phyloP scores from a whole-genome alignment of 1,140 invertebrate species.

The Eueides isabella region DNA sequence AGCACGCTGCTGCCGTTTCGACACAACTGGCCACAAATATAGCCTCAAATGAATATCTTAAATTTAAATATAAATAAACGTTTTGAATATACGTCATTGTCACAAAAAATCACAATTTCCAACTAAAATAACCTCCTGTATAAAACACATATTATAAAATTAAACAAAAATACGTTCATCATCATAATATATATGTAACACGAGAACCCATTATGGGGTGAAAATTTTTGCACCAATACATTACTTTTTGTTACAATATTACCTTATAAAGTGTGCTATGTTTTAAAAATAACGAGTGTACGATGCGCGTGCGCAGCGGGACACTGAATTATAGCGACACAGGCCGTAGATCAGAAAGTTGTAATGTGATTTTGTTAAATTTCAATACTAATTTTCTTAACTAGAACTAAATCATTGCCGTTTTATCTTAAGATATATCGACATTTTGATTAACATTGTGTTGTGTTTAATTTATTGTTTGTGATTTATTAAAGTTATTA shows the following conservation, averaged over 20 bases:
- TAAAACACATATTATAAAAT: neutral
- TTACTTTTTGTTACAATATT: constrained; percentile 58
- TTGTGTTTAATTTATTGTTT: neutral
- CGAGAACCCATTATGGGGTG: neutral
- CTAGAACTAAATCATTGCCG: constrained; percentile 16
- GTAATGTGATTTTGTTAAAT: constrained; percentile 38
- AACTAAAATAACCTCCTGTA: neutral
- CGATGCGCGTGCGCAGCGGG: constrained; percentile 50
- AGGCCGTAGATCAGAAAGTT: constrained; percentile 46
- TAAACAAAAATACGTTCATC: neutral
- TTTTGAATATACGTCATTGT: no score
- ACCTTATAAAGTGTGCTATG: constrained; percentile 55
- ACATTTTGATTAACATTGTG: neutral
- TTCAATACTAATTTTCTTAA: constrained; percentile 32
- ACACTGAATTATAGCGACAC: constrained; percentile 50
- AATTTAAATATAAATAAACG: no score
- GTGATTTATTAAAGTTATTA: neutral
- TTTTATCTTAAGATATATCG: constrained; percentile 5
- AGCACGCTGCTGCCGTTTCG: no score
- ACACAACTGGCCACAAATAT: no score
- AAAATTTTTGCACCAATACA: constrained; percentile 50
- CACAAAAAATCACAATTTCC: no score
- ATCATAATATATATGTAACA: neutral
- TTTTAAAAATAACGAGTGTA: constrained; percentile 62
- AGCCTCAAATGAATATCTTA: no score